phyloP scores from a whole-genome alignment of 2,888 invertebrate species.

The Macaria notata region DNA sequence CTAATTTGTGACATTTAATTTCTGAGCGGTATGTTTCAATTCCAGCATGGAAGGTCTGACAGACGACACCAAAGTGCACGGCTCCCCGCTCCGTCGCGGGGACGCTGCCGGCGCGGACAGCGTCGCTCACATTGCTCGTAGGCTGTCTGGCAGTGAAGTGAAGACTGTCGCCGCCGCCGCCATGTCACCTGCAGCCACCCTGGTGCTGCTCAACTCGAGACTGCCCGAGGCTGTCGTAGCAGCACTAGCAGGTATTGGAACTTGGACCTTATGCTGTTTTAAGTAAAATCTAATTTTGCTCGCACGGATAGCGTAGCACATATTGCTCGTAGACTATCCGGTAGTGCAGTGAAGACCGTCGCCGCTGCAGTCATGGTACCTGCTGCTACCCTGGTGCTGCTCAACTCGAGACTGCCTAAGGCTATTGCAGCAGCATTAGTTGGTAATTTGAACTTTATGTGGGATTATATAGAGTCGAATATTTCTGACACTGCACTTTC shows the following conservation, averaged over 20 bases:
- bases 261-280: too few species aligned
- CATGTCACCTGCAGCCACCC: slow-evolving; percentile 89
- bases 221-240: slow-evolving; percentile 80
- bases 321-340: slow-evolving; percentile 31
- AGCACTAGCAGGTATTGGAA: slow-evolving; percentile 56
- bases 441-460: too few species aligned
- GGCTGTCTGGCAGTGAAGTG: slow-evolving; percentile 60
- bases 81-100: slow-evolving; percentile 27
- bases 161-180: slow-evolving; percentile 90
- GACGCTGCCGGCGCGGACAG: slow-evolving; percentile 19
- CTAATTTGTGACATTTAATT: too few species aligned
- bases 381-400: slow-evolving; percentile 87
- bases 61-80: slow-evolving; percentile 85
- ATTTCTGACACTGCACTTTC: slow-evolving; percentile 25
- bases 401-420: slow-evolving; percentile 84
- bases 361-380: slow-evolving; percentile 92
- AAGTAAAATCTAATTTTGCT: too few species aligned
- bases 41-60: slow-evolving; percentile 83
- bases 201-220: slow-evolving; percentile 88
- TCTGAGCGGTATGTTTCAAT: too few species aligned
- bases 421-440: slow-evolving; percentile 78
- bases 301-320: slow-evolving; percentile 20
- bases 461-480: too few species aligned
- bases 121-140: slow-evolving; percentile 26
- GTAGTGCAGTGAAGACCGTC: slow-evolving; percentile 84